Evolutionary conservation across 2,113 vertebrate genomes (phyloP).

Genomic region (Rhizomys pruinosus): DNA sequence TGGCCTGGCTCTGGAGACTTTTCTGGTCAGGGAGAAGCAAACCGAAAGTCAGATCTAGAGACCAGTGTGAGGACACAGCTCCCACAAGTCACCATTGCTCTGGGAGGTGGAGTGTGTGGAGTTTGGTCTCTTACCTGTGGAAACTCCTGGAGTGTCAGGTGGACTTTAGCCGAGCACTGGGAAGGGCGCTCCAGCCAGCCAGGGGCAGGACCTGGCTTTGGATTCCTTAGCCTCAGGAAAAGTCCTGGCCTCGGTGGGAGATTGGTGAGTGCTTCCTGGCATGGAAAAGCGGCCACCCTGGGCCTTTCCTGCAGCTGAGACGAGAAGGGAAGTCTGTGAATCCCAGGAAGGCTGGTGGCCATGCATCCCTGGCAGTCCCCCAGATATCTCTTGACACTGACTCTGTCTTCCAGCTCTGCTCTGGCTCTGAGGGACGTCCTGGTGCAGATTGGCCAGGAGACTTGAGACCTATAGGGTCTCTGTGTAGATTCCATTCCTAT

Average conservation of each 20-base stretch:
- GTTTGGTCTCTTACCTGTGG: constrained; percentile 72
- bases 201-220: constrained; percentile 12
- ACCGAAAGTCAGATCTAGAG: not conserved
- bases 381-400: not conserved
- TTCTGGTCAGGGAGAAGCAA: not conserved
- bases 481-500: not conserved
- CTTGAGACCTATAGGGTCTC: not conserved
- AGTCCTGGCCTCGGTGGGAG: not conserved
- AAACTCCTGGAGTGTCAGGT: constrained; percentile 57
- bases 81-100: constrained; percentile 33
- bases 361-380: not conserved
- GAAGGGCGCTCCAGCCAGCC: not conserved
- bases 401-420: not conserved
- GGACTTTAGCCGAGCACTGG: constrained; percentile 80
- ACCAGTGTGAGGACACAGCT: not conserved
- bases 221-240: not conserved
- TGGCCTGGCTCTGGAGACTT: not conserved
- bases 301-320: not conserved
- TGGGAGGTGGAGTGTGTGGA: constrained; percentile 67
- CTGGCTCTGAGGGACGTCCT: not conserved
- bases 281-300: not conserved
- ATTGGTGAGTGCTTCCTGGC: constrained; percentile 14
- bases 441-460: not conserved
- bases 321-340: not conserved
- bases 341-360: not conserved